Conservation (phyloP, 2,888 invertebrate species). For the Pterostichus madidus region DNA sequence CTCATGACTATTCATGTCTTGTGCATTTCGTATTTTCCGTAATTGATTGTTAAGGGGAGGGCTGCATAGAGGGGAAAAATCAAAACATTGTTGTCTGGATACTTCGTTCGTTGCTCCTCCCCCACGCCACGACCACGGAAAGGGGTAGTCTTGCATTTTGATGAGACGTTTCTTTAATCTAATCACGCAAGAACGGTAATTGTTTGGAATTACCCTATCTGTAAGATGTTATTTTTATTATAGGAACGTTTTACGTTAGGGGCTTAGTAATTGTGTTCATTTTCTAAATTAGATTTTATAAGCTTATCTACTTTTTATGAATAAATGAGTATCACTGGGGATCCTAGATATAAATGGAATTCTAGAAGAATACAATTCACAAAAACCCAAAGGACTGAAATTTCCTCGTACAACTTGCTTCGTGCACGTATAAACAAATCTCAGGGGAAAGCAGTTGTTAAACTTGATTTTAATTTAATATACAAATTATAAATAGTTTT, state of each 20-base stretch:
- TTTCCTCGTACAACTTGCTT: no score
- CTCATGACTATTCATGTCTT: conserved; percentile 63
- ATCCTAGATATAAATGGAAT: no score
- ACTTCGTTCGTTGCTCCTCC: neutral
- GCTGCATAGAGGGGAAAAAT: conserved; percentile 30
- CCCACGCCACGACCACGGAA: neutral
- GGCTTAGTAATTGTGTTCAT: neutral
- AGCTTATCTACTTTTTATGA: no score
- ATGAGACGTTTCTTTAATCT: conserved; percentile 37
- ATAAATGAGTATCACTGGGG: no score
- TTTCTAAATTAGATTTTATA: conserved; percentile 9
- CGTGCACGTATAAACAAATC: no score
- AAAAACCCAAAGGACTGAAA: no score
- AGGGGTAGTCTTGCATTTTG: conserved; percentile 44
- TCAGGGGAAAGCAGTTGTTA: no score
- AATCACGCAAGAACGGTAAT: conserved; percentile 48
- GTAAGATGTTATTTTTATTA: conserved; percentile 23
- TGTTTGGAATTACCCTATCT: conserved; percentile 44
- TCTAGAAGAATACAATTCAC: no score
- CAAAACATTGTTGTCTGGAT: conserved; percentile 53
- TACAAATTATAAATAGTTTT: no score
- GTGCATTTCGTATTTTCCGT: conserved; percentile 59
- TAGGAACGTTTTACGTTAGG: neutral
- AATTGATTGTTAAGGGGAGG: conserved; percentile 59
- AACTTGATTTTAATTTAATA: no score